Base-by-base conservation (phyloP, 2,113 vertebrate genomes). In the Empidonax alnorum region DNA sequence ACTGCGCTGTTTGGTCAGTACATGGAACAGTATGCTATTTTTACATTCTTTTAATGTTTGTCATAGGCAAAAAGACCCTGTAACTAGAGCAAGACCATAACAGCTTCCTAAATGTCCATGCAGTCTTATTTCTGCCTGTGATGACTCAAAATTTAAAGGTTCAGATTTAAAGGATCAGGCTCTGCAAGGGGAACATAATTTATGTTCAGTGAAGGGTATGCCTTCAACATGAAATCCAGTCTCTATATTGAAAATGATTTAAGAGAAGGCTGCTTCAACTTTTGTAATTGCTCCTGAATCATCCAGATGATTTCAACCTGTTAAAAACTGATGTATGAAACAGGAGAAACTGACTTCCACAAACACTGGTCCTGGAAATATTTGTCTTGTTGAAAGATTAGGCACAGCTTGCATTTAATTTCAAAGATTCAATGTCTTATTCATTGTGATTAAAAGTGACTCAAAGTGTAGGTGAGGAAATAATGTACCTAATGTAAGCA, bases 1-100 rank as follows among this genome's bases (percentile, higher is more conserved):
- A 39, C 73, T 35, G 58, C 39, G 25, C 55, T 87, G 52, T 87
- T 95, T 67, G 89, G 62, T 89, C 58, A 81, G 85, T 82, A 39
- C 20, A 7, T 31, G 21, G 66, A 95, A 74, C 66, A 61, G 33
- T 53, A 13, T 1, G 7, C 63, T 80, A 42, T 87, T 92, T 96
- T 94, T 80, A 52, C 25, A 44, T 65, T 39, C 61, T 95, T 82
- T 92, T 81, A 59, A 33, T 86, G 49, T 85, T 92, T 92, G 61
- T 37, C 8, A 12, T 56, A 23, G 35, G 52, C 86, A 76, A 85
- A 95, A 83, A 82, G 35, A 18, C 0, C 8, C 68, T 73, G 28
- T 69, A 96, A 72, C 25, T 63, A 59, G 22, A 79, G 37, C 41
- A 93, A 82, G 59, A 77, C 30, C 3, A 0, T 79, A 65, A 49